Evolutionary conservation across 1,140 invertebrate species (phyloP), one percentile per base, ranked within the genome.

Genomic region (Cheumatopsyche charites): DNA sequence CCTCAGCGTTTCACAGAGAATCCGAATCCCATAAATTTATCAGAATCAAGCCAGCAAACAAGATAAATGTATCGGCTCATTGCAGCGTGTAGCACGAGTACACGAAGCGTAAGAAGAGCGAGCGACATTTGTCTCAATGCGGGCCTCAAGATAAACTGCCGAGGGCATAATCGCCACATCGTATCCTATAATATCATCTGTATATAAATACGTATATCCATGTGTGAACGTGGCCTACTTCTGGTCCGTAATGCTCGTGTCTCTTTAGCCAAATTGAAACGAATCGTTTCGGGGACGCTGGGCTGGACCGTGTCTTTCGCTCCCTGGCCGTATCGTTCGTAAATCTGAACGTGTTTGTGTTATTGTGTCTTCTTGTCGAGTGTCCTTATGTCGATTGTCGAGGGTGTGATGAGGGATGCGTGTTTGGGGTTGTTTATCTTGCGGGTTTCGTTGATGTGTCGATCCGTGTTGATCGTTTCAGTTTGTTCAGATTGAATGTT

Each of bases 1-100:
- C 29, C 29, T 3, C 29, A 36, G 29, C 29, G 29, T 4, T 9
- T 9, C 29, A 36, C 29, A 36, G 3, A 15, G 21, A n/a, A 25
- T 58, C 23, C 23, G 55, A 25, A 58, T 23, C 19, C 45, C 67
- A 70, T 73, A 73, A 70, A 73, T 73, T 73, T 73, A 70, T 70
- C 68, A 66, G 72, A 66, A 73, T 67, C 72, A 73, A 73, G 29
- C 68, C 70, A n/a, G 62, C 62, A 73, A 65, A 73, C 62, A 70
- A 70, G 72, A 73, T 70, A 73, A 73, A 73, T 73, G 72, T 73
- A 67, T 73, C 62, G 72, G 67, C 62, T 73, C 65, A 73, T 66
- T 73, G 72, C 67, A 73, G 21, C 55, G 45, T 58, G 55, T 58
- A 13, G 55, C 21, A 7, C 9, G 12, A 5, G 19, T 36, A 36